Conservation (phyloP, 2,113 vertebrate genomes). For the Crypturellus undulatus region DNA sequence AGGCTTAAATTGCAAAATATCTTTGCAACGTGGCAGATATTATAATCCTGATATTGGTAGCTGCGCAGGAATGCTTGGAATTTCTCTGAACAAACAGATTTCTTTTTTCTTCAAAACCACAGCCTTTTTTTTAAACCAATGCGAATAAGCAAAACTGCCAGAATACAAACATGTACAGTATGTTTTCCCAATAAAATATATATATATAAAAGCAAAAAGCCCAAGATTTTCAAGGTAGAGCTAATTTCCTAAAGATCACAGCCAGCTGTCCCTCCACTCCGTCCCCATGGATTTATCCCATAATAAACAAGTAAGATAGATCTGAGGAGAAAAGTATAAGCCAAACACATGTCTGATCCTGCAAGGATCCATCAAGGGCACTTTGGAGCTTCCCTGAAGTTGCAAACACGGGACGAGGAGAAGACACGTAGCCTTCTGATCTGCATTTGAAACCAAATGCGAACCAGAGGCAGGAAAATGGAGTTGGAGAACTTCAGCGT, state of each 20-base stretch:
- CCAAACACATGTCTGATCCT: not conserved
- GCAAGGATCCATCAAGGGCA: not conserved
- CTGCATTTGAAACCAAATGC: not conserved
- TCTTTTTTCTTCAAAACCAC: not conserved
- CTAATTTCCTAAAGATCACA: not conserved
- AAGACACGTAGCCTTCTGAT: not conserved
- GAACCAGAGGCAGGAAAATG: not conserved
- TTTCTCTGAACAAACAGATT: not conserved
- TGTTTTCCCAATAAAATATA: not conserved
- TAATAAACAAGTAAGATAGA: not conserved
- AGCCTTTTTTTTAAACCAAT: not conserved
- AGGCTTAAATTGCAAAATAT: conserved; percentile 37
- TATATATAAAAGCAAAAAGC: not conserved
- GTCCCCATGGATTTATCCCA: not conserved
- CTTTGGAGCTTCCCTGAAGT: not conserved
- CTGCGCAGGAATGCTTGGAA: not conserved
- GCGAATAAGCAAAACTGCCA: not conserved
- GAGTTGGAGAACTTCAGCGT: not conserved
- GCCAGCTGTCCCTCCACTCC: not conserved
- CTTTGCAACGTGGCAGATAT: not conserved
- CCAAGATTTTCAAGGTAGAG: not conserved
- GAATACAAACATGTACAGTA: not conserved
- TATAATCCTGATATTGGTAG: not conserved
- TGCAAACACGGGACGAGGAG: not conserved
- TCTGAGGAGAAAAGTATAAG: not conserved